These are phyloP conservation scores for Carposina sasakii DNA, from an alignment of 1,140 invertebrate species.

Conservation along the genomic window DNA sequence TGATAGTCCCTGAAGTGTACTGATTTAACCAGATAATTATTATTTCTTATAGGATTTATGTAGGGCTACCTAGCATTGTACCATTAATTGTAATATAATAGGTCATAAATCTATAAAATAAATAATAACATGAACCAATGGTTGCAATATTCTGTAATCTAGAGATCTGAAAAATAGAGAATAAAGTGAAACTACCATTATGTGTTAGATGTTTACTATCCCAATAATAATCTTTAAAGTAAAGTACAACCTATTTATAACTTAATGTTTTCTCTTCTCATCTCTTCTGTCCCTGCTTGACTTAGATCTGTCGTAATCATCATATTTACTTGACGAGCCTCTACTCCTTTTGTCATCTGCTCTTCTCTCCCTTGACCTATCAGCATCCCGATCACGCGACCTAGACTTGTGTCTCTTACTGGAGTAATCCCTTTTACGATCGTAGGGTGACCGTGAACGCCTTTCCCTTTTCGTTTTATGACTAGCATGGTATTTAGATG, in stretches of 20 bases:
- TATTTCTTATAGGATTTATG: too few species aligned
- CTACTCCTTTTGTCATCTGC: slow-evolving; percentile 52
- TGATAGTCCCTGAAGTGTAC: too few species aligned
- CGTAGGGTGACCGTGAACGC: slow-evolving; percentile 65
- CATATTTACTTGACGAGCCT: slow-evolving; percentile 59
- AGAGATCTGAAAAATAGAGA: too few species aligned
- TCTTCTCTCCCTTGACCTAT: slow-evolving; percentile 52
- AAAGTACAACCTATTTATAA: neutral
- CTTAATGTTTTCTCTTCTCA: slow-evolving; percentile 67
- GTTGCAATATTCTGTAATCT: too few species aligned
- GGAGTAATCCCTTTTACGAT: slow-evolving; percentile 62
- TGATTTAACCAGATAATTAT: too few species aligned
- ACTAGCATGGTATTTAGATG: slow-evolving; percentile 62
- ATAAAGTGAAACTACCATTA: too few species aligned
- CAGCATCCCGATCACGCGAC: slow-evolving; percentile 54
- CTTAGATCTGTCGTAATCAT: slow-evolving; percentile 67
- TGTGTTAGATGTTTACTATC: too few species aligned
- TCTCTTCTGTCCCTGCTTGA: slow-evolving; percentile 59
- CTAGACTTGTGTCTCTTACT: slow-evolving; percentile 64
- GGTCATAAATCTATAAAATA: too few species aligned
- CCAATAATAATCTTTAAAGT: too few species aligned
- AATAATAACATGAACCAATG: too few species aligned
- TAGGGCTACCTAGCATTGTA: too few species aligned
- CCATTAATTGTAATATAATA: too few species aligned
- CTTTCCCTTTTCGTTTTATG: slow-evolving; percentile 66